phyloP scores from a whole-genome alignment of 2,797 vertebrate genomes.

The Sebastolobus alascanus region DNA sequence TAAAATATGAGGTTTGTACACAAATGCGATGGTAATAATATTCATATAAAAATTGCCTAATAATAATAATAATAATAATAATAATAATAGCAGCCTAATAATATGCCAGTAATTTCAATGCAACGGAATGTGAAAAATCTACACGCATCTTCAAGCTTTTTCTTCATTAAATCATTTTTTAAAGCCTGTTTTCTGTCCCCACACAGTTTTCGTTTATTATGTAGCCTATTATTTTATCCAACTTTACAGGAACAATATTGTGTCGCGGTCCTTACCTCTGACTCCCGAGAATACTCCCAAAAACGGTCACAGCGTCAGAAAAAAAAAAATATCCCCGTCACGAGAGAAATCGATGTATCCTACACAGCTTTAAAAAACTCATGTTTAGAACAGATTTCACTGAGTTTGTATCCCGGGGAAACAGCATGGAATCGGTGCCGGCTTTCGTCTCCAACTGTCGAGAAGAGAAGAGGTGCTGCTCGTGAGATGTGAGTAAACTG shows the following conservation, averaged over 20 bases:
- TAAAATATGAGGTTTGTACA: not conserved
- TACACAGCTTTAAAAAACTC: constrained; percentile 28
- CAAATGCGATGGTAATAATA: not conserved
- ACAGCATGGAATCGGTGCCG: not conserved
- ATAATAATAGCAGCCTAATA: not conserved
- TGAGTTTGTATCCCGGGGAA: constrained; percentile 32
- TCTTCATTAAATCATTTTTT: not conserved
- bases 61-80: not conserved
- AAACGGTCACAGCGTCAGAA: too few species aligned
- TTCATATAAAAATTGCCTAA: not conserved
- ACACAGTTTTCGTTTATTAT: not conserved
- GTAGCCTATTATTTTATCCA: not conserved
- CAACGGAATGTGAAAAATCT: constrained; percentile 21
- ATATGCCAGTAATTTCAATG: not conserved
- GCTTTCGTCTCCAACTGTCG: constrained; percentile 16
- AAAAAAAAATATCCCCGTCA: constrained; percentile 61
- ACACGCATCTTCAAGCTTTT: not conserved
- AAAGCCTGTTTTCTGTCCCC: not conserved
- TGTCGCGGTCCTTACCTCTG: constrained; percentile 58
- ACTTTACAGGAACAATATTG: not conserved
- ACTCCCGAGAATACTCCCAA: constrained; percentile 57
- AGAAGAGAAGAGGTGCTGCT: constrained; percentile 25
- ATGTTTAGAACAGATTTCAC: constrained; percentile 39
- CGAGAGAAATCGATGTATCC: constrained; percentile 38
- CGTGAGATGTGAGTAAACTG: constrained; percentile 77